Evolutionary conservation across 1,140 invertebrate genomes (phyloP), one percentile per base, ranked within the genome.

Genomic region (Euglossa dilemma): DNA sequence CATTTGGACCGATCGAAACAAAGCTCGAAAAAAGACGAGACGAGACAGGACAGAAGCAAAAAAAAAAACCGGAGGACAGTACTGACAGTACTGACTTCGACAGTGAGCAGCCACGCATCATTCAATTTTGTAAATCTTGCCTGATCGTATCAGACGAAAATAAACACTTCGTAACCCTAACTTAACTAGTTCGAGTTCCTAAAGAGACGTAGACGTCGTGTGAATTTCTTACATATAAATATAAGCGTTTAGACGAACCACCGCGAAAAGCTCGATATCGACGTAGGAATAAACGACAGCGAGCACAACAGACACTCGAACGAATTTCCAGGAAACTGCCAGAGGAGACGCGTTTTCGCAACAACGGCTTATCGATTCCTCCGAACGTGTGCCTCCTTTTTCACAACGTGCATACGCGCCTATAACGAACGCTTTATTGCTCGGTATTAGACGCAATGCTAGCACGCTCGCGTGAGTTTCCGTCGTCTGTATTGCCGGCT

Each of bases 401-500:
- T 81, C 78, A 89, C 57, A 72, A 73, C 72, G 23, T n/a, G 25
- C 14, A 25, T n/a, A 47, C 43, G 20, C 43, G 61, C 45, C 12
- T 28, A 66, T 59, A 52, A 66, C 70, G 69, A 87, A 83, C 67
- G 79, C 23, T 91, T 90, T 87, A 91, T 90, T 81, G 83, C 64
- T 85, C 87, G 81, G 87, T 85, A 88, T 91, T 90, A 87, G 83
- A 88, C 74, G 86, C 73, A 85, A 90, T 88, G 85, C 81, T 36
- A n/a, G 36, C 86, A 74, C n/a, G n/a, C 43, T 28, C 3, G 64
- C 14, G 45, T 36, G 18, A 52, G 43, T 57, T 70, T 57, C 18
- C 56, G 50, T 45, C 45, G n/a, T 0, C 25, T 63, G 23, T 45
- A 16, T 57, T 14, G 25, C n/a, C 47, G 8, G 63, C 52, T 66